These are phyloP conservation scores for Trichechus manatus DNA, from an alignment of 2,113 vertebrate genomes.

Conservation along the genomic window DNA sequence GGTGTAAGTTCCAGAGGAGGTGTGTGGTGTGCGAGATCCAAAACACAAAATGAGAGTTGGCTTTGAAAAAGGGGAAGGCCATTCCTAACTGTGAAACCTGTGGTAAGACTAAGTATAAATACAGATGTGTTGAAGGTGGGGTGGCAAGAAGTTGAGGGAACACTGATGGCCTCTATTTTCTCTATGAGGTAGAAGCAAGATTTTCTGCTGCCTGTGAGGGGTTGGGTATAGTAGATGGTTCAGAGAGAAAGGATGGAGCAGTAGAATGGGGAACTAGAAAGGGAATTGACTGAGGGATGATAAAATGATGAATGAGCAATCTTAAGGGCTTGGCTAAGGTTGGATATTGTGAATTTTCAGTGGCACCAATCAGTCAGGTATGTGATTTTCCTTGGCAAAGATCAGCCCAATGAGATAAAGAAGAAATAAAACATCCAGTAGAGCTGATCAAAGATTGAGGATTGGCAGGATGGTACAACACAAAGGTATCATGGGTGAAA, in stretches of 20 bases:
- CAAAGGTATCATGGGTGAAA: background rate
- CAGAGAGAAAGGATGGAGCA: background rate
- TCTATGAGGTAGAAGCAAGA: background rate
- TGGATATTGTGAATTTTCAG: background rate
- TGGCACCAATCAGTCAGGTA: background rate
- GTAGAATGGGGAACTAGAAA: background rate
- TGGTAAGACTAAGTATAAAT: slow-evolving; percentile 29
- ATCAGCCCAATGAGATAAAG: background rate
- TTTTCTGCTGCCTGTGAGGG: background rate
- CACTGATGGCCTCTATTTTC: background rate
- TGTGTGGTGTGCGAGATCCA: background rate
- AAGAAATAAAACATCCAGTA: slow-evolving; percentile 40
- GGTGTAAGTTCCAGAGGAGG: background rate
- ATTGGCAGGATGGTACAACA: background rate
- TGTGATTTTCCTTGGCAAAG: background rate
- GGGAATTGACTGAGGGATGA: background rate
- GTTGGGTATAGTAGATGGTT: background rate
- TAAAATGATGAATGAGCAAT: background rate
- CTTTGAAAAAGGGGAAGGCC: background rate
- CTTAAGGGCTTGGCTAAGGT: background rate
- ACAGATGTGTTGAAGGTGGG: background rate
- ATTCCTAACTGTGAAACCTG: slow-evolving; percentile 1
- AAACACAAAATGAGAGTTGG: background rate
- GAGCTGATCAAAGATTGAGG: background rate
- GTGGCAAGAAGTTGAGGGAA: background rate